Evolutionary conservation across 1,140 invertebrate genomes (phyloP).

Genomic region (Caerostris extrusa): DNA sequence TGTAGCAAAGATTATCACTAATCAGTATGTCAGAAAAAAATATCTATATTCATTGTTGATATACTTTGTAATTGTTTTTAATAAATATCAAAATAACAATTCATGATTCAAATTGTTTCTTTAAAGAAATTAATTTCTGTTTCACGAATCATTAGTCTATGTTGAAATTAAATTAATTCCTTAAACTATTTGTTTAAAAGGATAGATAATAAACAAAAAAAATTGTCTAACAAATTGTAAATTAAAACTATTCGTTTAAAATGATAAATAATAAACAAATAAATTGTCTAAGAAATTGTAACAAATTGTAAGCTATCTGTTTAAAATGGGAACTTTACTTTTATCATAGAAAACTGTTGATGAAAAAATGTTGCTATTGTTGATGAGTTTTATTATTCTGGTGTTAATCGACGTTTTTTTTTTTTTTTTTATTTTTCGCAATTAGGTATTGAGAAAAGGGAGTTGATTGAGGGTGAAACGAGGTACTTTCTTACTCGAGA

Average conservation of each 20-base stretch:
- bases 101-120: too few species aligned
- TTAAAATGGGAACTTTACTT: neutral
- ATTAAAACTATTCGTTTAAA: neutral
- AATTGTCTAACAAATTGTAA: neutral
- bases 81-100: too few species aligned
- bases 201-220: too few species aligned
- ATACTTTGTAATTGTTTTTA: too few species aligned
- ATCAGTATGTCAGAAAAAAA: too few species aligned
- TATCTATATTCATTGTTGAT: too few species aligned
- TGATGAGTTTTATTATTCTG: neutral
- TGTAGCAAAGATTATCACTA: too few species aligned
- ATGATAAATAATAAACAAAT: too few species aligned
- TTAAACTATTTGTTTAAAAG: neutral
- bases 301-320: too few species aligned
- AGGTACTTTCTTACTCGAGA: constrained; percentile 29
- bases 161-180: neutral
- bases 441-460: constrained; percentile 46
- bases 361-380: neutral
- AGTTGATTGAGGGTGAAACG: constrained; percentile 42
- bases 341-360: neutral
- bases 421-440: neutral
- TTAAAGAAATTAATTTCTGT: too few species aligned
- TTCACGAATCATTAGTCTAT: too few species aligned
- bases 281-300: neutral
- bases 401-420: neutral